Percentiles rank a stretch among this genome's conserved stretches.
Evolutionary conservation across 2,888 invertebrate genomes (phyloP).

Genomic region (Cerastis rubricosa): DNA sequence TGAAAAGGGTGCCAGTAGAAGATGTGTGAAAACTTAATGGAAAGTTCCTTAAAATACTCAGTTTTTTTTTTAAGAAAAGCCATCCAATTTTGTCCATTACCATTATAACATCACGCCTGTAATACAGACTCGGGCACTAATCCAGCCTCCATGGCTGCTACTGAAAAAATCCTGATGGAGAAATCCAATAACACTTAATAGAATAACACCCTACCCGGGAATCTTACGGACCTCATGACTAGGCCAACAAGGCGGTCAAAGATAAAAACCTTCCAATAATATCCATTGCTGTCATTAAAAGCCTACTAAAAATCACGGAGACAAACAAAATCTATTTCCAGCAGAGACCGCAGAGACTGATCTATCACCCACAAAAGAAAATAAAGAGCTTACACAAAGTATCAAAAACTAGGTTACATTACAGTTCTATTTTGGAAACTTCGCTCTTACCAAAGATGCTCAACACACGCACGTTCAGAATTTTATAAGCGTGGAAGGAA

Average conservation of each 20-base stretch:
- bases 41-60: neutral
- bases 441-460: conserved; percentile 55
- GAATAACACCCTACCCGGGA: no score
- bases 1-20: neutral
- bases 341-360: neutral
- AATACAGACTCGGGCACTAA: no score
- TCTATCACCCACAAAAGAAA: conserved; percentile 36
- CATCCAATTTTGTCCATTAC: no score
- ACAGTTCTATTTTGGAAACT: conserved; percentile 60
- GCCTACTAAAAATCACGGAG: neutral
- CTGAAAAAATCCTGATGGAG: no score
- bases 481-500: conserved; percentile 68
- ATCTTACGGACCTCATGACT: no score
- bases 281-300: neutral
- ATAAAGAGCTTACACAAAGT: conserved; percentile 48
- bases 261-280: neutral
- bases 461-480: conserved; percentile 58
- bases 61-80: neutral
- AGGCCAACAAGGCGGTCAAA: no score
- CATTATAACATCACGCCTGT: no score
- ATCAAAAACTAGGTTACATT: conserved; percentile 62
- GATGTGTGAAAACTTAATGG: neutral
- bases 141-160: no score
- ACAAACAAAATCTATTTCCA: neutral
- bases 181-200: no score